Base-by-base conservation (phyloP, 2,888 invertebrate species). In the Dermolepida albohirtum region DNA sequence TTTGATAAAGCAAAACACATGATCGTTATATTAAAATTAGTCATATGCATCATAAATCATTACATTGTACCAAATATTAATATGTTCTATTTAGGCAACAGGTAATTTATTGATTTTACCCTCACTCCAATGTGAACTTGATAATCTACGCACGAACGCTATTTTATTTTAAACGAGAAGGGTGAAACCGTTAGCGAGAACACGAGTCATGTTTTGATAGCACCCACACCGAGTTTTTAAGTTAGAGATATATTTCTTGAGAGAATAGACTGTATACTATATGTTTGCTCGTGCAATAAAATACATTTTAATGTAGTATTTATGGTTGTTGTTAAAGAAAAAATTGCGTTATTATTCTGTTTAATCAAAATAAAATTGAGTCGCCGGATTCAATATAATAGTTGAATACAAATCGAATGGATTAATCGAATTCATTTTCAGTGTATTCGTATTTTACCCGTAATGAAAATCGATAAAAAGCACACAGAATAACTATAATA, bases 81-180 rank as follows among this genome's bases (percentile, higher is more conserved):
- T 8, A 41, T 40, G 6, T 10, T 34, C 8, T 10, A 10, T 6
- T 34, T 16, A 40, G 40, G 41, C 54, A 55, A 41, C 41, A 55
- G 54, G 40, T 55, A 55, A 17, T 55, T 55, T 55, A 55, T 55
- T 55, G 54, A 55, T 55, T 55, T 55, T 41, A 1, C 39, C 39
- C 12, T 34, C 16, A n/a, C 8, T 14, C 11, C 10, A 39, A 16
- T 14, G 39, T 39, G 39, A 34, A 12, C 34, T 34, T 34, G 16
- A n/a, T 47, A 14, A 29, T 34, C 10, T 17, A 34, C 17, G 54
- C 12, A 34, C 14, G n/a, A 40, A 40, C 54, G 14, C 8, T 14
- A 54, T 39, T 52, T 52, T 52, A 54, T 54, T 40, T 41, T 40
- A 40, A 55, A 55, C 2, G 7, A 22, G 41, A 10, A 22, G 17